Base-by-base conservation (phyloP, 2,113 vertebrate species). In the Centrocercus urophasianus region DNA sequence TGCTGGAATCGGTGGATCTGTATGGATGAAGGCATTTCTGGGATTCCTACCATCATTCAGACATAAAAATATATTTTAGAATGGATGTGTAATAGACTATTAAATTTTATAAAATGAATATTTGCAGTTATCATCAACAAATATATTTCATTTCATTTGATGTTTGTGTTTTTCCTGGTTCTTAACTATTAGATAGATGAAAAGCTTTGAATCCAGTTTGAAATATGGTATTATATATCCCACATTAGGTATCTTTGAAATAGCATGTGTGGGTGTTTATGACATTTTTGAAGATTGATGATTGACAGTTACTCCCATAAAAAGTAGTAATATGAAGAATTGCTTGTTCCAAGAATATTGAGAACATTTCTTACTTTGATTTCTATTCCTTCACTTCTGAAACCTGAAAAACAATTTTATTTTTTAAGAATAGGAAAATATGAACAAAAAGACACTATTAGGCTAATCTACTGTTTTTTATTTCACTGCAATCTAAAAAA, bases 101-200 rank as follows among this genome's bases (percentile, higher is more conserved):
- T 93, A 88, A 86, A 94, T 94, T 95, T 86, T 92, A 48, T 72
- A 65, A 87, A 86, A 94, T 59, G 0, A 84, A 16, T 94, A 88
- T 96, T 94, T 95, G 83, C 73, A 72, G 61, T 72, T 94, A 84
- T 8, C 79, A 96, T 90, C 93, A 94, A 97, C 92, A 97, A 97
- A 97, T 89, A 86, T 28, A 93, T 93, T 95, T 94, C 75, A 83
- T 91, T 96, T 89, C 91, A 57, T 95, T 94, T 93, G 18, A 76
- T 96, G 95, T 97, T 96, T 96, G 92, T 97, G 86, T 95, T 95
- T 97, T 97, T 94, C 76, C 93, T 91, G 65, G 36, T 86, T 97
- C 93, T 91, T 97, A 97, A 97, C 96, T 97, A 95, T 96, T 96
- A 94, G 96, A 96, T 96, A 95, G 88, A 95, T 97, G 80, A 97